These are phyloP conservation scores for Idaea biselata DNA, from an alignment of 2,888 invertebrate genomes.

Conservation along the genomic window DNA sequence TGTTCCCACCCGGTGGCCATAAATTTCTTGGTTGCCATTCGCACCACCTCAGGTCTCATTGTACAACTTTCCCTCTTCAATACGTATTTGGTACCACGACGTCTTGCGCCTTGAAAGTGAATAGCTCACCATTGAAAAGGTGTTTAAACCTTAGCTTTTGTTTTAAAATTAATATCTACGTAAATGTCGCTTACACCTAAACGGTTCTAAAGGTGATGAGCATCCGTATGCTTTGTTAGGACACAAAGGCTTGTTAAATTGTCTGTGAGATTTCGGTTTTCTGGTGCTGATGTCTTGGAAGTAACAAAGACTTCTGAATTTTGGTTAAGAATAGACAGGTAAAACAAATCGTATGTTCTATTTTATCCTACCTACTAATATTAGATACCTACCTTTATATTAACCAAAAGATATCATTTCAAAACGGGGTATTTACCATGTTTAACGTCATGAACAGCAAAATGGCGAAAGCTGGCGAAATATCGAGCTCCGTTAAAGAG, in stretches of 20 bases:
- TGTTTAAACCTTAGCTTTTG: conserved; percentile 48
- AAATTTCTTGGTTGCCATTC: conserved; percentile 53
- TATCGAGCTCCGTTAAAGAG: too few relatives aligned
- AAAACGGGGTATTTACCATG: too few relatives aligned
- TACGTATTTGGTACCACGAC: not conserved
- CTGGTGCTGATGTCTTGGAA: conserved; percentile 4
- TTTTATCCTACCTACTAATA: too few relatives aligned
- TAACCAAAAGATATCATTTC: too few relatives aligned
- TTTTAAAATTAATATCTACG: conserved; percentile 69
- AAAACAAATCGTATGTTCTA: too few relatives aligned
- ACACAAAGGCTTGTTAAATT: conserved; percentile 4
- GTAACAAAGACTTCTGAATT: conserved; percentile 26
- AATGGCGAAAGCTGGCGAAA: too few relatives aligned
- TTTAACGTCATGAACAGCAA: too few relatives aligned
- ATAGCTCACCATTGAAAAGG: conserved; percentile 51
- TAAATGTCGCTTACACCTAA: conserved; percentile 58
- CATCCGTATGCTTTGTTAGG: conserved; percentile 32
- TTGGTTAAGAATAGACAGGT: too few relatives aligned
- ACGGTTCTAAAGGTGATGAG: conserved; percentile 30
- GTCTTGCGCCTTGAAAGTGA: conserved; percentile 42
- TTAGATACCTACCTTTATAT: too few relatives aligned
- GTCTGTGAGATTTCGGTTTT: conserved; percentile 4
- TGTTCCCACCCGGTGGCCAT: conserved; percentile 48
- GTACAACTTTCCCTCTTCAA: conserved; percentile 40
- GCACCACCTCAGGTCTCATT: conserved; percentile 37